phyloP scores from a whole-genome alignment of 23 tunicate genomes.

The Styela clava region DNA sequence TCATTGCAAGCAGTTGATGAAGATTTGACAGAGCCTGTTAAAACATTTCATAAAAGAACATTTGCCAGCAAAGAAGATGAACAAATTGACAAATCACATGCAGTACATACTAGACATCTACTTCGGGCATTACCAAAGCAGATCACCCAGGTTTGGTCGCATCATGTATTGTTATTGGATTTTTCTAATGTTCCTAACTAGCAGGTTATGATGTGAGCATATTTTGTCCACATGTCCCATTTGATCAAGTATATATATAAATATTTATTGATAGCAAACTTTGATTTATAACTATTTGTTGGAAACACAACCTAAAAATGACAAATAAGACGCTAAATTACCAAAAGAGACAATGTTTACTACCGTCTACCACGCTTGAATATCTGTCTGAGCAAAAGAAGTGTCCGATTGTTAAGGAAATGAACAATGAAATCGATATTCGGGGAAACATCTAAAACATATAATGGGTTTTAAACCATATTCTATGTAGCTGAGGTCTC shows the following conservation, averaged over 20 bases:
- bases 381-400: too few relatives aligned
- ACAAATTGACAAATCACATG: background rate
- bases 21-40: background rate
- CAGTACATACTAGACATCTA: constrained; percentile 9
- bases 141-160: constrained; percentile 9
- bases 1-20: background rate
- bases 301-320: too few relatives aligned
- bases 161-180: background rate
- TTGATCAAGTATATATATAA: background rate
- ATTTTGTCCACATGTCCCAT: background rate
- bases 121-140: constrained; percentile 19
- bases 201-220: background rate
- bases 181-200: background rate
- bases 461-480: too few relatives aligned
- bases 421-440: too few relatives aligned
- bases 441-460: too few relatives aligned
- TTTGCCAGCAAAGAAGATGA: constrained; percentile 13
- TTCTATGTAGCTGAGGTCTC: too few relatives aligned
- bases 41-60: constrained; percentile 7
- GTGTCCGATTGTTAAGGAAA: too few relatives aligned
- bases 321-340: too few relatives aligned
- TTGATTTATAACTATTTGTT: too few relatives aligned
- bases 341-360: too few relatives aligned
- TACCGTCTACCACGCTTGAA: too few relatives aligned
- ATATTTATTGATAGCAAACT: background rate